Evolutionary conservation across 2,113 vertebrate genomes (phyloP), one percentile per base, ranked within the genome.

Genomic region (Percina caprodes): DNA sequence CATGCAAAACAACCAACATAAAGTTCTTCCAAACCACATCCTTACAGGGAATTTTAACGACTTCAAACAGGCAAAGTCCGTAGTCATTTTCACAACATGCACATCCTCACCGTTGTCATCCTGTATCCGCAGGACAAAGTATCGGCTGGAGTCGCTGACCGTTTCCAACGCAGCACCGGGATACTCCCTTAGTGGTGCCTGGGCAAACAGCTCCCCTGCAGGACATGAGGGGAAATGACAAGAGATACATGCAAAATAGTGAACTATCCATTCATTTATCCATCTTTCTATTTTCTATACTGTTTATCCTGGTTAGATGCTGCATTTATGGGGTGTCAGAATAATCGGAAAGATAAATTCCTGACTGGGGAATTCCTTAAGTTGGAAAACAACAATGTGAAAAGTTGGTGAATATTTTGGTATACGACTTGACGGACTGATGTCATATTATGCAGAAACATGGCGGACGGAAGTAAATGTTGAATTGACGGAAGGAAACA

Each of bases 51-150:
- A 13, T 49, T 51, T 69, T 3, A 58, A 12, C 1, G 23, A 11
- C 54, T 51, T 73, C 4, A 23, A 33, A 63, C 21, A 21, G 8
- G 2, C 12, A 15, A 6, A 13, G 0, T 46, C 39, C 0, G 6
- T 2, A 8, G 6, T 54, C 4, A 4, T 12, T 33, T 13, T 52
- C 5, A 14, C 5, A 3, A 48, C 3, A 46, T 11, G 39, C 13
- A 0, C 24, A 21, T 56, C 83, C 95, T 95, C 80, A 98, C 97
- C 97, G 16, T 93, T 97, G 14, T 96, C 97, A 77, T 98, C 97
- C 82, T 98, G 97, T 92, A 98, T 98, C 79, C 97, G 95, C 80
- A 98, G 95, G 12, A 98, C 96, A 71, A 98, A 98, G 86, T 98
- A 98, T 0, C 97, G 96, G 67, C 97, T 98, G 74, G 97, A 98